Evolutionary conservation across 2,113 vertebrate species (phyloP).

Genomic region (Noturus placidus): DNA sequence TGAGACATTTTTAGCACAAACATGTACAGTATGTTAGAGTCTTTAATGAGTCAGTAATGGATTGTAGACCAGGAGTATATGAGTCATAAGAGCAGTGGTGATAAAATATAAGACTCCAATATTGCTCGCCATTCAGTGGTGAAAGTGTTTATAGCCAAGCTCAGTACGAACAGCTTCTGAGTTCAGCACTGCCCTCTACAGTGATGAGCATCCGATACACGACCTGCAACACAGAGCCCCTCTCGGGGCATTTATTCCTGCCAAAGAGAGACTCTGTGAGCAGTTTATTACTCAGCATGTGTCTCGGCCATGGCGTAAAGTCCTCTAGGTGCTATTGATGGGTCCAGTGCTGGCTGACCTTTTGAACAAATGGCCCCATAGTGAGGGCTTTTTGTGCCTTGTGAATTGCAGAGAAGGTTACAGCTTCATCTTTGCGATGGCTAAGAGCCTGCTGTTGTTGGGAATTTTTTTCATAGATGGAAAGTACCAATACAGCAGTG

Average conservation of each 20-base stretch:
- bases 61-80: not conserved
- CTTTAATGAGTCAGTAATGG: not conserved
- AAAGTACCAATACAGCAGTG: conserved; percentile 19
- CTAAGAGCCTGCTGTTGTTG: conserved; percentile 36
- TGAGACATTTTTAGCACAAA: not conserved
- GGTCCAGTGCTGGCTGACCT: conserved; percentile 41
- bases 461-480: conserved; percentile 25
- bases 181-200: conserved; percentile 16
- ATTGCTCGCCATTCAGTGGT: not conserved
- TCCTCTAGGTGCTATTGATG: conserved; percentile 32
- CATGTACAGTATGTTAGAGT: not conserved
- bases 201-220: not conserved
- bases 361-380: conserved; percentile 25
- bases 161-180: not conserved
- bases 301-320: conserved; percentile 1
- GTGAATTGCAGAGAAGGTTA: conserved; percentile 48
- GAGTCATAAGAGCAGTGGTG: not conserved
- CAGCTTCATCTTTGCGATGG: conserved; percentile 18
- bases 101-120: not conserved
- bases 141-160: not conserved
- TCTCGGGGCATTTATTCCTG: not conserved
- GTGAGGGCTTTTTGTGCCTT: conserved; percentile 38
- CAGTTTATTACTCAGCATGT: conserved; percentile 33
- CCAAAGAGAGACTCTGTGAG: not conserved
- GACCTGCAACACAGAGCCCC: not conserved